Evolutionary conservation across 2,797 vertebrate species (phyloP), one percentile per base, ranked within the genome.

Genomic region (Macropus fuliginosus): DNA sequence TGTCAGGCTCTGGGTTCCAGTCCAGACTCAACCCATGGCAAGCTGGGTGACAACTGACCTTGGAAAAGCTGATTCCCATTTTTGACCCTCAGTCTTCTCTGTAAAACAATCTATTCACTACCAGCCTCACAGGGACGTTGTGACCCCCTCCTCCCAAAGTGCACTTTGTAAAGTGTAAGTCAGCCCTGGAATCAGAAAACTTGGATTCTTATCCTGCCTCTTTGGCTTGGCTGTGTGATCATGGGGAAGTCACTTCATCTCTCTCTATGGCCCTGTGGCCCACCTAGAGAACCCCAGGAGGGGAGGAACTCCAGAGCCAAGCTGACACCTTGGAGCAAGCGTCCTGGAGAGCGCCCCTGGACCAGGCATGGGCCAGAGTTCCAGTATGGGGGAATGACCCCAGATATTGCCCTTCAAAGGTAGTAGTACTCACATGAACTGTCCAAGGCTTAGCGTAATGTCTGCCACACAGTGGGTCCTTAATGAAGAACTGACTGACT

Each of bases 341-440:
- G 0, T 6, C 34, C 62, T n/a, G 34, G 31, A 66, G 62, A 28
- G 62, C 16, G 0, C 34, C 34, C 34, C 62, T 18, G 5, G 8
- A 28, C 34, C 74, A 81, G 74, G 74, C 0, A 81, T 4, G 40
- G 21, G 74, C 3, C 16, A 8, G 18, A 66, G 62, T n/a, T n/a
- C 12, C 40, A 81, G 24, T 27, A 9, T 24, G 8, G n/a, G 18
- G 9, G 40, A 46, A 16, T 3, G 62, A 81, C n/a, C 18, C 59
- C 66, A 24, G 34, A 40, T 5, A 18, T 34, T n/a, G 6, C 8
- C n/a, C 5, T 74, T 74, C 66, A 24, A 46, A 81, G 40, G n/a
- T 5, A n/a, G 18, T 2, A 3, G 0, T 2, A 46, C 9, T 24
- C 21, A 46, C 4, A 0, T 27, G 66, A 74, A 40, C 14, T 3